Evolutionary conservation across 2,797 vertebrate species (phyloP).

Genomic region (Phoeniculus purpureus): DNA sequence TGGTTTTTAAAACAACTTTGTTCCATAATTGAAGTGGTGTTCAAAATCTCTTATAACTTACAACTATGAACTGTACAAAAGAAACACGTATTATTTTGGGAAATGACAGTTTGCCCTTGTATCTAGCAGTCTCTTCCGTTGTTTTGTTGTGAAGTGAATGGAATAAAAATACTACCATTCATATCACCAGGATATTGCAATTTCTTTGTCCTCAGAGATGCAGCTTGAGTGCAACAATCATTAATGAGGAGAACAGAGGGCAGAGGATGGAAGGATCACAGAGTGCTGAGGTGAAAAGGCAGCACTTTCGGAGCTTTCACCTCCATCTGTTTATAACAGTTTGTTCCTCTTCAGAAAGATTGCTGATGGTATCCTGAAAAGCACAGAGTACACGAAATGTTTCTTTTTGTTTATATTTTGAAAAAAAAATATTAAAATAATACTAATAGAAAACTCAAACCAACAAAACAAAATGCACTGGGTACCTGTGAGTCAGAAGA

Average conservation of each 20-base stretch:
- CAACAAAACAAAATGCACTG: accelerated
- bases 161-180: not conserved
- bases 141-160: not conserved
- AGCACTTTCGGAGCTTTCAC: not conserved
- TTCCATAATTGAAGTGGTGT: accelerated
- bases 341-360: not conserved
- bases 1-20: not conserved
- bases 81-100: not conserved
- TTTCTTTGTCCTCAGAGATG: not conserved
- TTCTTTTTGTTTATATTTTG: not conserved
- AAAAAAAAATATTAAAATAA: not conserved
- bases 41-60: not conserved
- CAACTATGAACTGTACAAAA: not conserved
- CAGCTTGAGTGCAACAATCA: not conserved
- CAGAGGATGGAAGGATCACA: not conserved
- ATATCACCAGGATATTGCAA: not conserved
- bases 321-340: not conserved
- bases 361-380: not conserved
- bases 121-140: not conserved
- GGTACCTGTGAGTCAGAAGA: not conserved
- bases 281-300: not conserved
- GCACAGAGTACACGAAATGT: not conserved
- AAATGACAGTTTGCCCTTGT: not conserved
- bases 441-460: not conserved
- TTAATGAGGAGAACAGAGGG: not conserved